phyloP scores from a whole-genome alignment of 2,888 invertebrate species.

The Harpalus rubripes region DNA sequence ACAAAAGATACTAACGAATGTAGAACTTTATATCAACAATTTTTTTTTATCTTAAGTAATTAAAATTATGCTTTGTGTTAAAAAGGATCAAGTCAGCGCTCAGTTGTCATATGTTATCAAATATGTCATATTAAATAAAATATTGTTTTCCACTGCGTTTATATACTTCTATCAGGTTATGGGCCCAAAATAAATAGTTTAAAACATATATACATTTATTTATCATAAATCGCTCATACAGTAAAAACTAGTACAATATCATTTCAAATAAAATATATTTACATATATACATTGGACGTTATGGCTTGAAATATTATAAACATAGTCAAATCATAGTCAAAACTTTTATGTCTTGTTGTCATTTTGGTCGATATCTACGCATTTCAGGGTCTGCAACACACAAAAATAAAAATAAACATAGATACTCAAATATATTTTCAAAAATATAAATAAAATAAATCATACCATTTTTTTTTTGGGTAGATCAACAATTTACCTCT shows the following conservation, averaged over 20 bases:
- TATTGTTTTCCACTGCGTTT: too few relatives aligned
- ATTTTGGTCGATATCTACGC: not conserved
- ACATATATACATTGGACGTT: not conserved
- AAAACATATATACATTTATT: constrained; percentile 4
- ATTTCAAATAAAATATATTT: not conserved
- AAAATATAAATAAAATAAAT: not conserved
- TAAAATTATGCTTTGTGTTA: too few relatives aligned
- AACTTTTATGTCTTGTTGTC: not conserved
- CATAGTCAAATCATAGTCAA: not conserved
- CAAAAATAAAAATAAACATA: not conserved
- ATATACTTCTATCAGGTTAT: too few relatives aligned
- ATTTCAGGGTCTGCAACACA: not conserved
- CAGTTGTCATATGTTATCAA: too few relatives aligned
- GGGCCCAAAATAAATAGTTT: not conserved
- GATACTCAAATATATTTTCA: not conserved
- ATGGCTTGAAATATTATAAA: not conserved
- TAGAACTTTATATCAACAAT: not conserved
- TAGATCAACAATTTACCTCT: not conserved
- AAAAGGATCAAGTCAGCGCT: too few relatives aligned
- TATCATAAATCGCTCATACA: not conserved
- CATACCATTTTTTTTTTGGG: not conserved
- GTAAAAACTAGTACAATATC: not conserved
- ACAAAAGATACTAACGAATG: not conserved
- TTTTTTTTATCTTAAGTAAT: not conserved
- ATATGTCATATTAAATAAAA: too few relatives aligned